Conservation (phyloP, 2,797 vertebrate species). For the Sarcoramphus papa region DNA sequence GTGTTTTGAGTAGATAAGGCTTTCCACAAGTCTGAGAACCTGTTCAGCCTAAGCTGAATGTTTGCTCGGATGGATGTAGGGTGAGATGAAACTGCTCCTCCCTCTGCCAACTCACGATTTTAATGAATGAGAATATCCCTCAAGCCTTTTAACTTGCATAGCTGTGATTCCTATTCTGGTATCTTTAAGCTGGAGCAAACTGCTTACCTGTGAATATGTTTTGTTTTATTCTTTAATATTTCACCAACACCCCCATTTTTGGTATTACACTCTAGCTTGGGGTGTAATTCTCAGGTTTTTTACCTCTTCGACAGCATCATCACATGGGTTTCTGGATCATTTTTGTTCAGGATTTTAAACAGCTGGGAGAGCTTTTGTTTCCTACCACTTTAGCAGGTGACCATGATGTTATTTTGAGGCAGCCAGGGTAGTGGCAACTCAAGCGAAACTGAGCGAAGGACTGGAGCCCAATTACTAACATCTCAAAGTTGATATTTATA, state of each 20-base stretch:
- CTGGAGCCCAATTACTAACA: not conserved
- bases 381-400: not conserved
- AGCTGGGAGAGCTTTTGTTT: not conserved
- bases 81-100: not conserved
- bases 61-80: not conserved
- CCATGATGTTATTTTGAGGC: not conserved
- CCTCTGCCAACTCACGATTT: not conserved
- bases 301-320: not conserved
- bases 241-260: not conserved
- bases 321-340: not conserved
- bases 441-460: accelerated
- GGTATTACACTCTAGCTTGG: not conserved
- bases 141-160: not conserved
- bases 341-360: not conserved
- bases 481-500: not conserved
- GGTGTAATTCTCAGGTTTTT: not conserved
- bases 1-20: not conserved
- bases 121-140: not conserved
- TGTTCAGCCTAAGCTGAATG: not conserved
- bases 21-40: constrained; percentile 11
- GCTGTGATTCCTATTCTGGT: not conserved
- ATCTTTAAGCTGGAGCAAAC: not conserved
- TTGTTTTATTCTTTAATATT: not conserved
- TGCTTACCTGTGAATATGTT: not conserved
- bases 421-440: not conserved